phyloP scores from a whole-genome alignment of 2,888 invertebrate species.

The Dynastes maya region DNA sequence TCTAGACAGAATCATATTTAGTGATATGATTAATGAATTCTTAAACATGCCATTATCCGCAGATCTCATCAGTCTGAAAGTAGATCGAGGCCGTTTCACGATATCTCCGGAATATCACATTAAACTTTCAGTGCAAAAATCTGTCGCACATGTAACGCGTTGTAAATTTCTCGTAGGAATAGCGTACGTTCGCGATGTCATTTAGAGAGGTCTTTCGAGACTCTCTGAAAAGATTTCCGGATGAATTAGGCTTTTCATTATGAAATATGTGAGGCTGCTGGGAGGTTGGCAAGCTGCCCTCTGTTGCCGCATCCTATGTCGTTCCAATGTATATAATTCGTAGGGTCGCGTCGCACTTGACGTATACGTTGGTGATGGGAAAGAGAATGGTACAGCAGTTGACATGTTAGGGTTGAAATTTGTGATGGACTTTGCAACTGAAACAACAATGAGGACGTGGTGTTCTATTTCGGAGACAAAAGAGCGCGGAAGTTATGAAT shows the following conservation, averaged over 20 bases:
- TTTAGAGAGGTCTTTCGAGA: slow-evolving; percentile 23
- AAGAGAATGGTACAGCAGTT: slow-evolving; percentile 18
- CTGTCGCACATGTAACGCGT: background rate
- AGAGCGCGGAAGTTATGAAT: slow-evolving; percentile 21
- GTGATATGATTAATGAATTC: too few species aligned
- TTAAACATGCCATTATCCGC: too few species aligned
- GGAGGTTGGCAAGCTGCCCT: slow-evolving; percentile 18
- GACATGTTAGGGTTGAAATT: slow-evolving; percentile 29
- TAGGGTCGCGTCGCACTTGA: background rate
- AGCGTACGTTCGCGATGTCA: background rate
- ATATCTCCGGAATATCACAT: slow-evolving; percentile 13
- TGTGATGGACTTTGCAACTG: slow-evolving; percentile 21
- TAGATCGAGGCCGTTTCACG: background rate
- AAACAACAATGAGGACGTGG: slow-evolving; percentile 28
- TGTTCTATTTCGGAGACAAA: slow-evolving; percentile 34
- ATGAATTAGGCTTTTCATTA: slow-evolving; percentile 44
- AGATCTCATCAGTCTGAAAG: too few species aligned
- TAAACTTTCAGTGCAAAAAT: slow-evolving; percentile 30
- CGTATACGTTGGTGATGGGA: slow-evolving; percentile 2
- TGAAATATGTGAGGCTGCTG: slow-evolving; percentile 35
- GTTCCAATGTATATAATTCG: slow-evolving; percentile 12
- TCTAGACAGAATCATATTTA: too few species aligned
- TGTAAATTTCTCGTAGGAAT: background rate
- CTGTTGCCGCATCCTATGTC: background rate
- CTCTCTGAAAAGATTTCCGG: slow-evolving; percentile 43